These are phyloP conservation scores for Lepus americanus DNA, from an alignment of 2,113 vertebrate genomes.

Conservation along the genomic window DNA sequence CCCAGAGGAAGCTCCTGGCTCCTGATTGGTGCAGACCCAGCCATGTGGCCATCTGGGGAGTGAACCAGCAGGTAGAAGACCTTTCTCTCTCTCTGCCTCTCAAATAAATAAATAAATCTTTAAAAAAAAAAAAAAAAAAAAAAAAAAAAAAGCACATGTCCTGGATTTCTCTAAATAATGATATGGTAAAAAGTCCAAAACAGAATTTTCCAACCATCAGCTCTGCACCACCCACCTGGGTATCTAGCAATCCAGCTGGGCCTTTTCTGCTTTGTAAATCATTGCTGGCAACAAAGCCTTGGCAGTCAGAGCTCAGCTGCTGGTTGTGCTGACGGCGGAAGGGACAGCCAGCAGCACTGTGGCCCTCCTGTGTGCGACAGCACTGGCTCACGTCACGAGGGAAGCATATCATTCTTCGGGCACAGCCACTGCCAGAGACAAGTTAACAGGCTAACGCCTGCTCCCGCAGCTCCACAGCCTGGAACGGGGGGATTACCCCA, in stretches of 20 bases:
- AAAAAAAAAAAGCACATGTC: not conserved
- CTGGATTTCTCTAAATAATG: slow-evolving; percentile 60
- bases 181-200: slow-evolving; percentile 42
- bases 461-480: not conserved
- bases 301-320: slow-evolving; percentile 42
- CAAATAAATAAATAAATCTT: too few relatives aligned
- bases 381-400: not conserved
- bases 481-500: not conserved
- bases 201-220: slow-evolving; percentile 51
- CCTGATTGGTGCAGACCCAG: too few relatives aligned
- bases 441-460: not conserved
- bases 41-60: too few relatives aligned
- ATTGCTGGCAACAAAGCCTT: slow-evolving; percentile 62
- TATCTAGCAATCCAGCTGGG: slow-evolving; percentile 34
- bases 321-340: slow-evolving; percentile 6
- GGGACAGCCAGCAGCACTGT: not conserved
- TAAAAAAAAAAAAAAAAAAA: too few relatives aligned
- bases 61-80: too few relatives aligned
- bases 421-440: not conserved
- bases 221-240: slow-evolving; percentile 19
- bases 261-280: slow-evolving; percentile 53
- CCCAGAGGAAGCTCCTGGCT: too few relatives aligned
- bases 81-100: too few relatives aligned
- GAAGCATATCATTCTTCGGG: not conserved
- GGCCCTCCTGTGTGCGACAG: not conserved